A percentile compares a stretch with the other conserved stretches of the same genome.
Evolutionary conservation across 2,797 vertebrate species (phyloP).

Genomic region (Linurgus olivaceus): DNA sequence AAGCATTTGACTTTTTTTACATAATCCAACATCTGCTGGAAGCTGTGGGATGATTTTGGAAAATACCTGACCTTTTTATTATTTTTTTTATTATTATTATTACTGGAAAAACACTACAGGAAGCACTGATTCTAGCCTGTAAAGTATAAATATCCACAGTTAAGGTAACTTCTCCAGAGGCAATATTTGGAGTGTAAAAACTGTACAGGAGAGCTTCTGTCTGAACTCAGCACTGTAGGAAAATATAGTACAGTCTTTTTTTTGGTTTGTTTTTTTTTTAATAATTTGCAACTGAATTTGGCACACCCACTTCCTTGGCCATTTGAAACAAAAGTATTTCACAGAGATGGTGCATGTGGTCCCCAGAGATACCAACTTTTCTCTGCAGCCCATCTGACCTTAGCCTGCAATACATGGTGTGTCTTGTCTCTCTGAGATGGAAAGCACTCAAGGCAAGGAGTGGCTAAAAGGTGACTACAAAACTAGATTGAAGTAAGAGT

Average conservation of each 20-base stretch:
- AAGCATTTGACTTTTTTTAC: not conserved
- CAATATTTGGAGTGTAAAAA: not conserved
- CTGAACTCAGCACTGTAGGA: not conserved
- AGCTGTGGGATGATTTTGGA: slow-evolving; percentile 3
- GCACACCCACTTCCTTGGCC: not conserved
- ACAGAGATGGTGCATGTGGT: not conserved
- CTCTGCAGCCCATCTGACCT: not conserved
- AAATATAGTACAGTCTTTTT: not conserved
- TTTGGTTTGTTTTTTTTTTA: not conserved
- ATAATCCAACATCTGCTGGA: not conserved
- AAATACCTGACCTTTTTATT: not conserved
- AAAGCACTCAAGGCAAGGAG: not conserved
- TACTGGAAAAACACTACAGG: slow-evolving; percentile 38
- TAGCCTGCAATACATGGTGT: not conserved
- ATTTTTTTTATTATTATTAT: not conserved
- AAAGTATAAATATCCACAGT: slow-evolving; percentile 15
- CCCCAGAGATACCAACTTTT: not conserved
- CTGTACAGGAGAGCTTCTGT: not conserved
- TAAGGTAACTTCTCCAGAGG: not conserved
- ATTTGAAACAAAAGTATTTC: not conserved
- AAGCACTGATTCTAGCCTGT: not conserved
- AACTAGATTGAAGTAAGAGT: not conserved
- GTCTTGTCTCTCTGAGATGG: not conserved
- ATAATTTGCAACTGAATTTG: not conserved
- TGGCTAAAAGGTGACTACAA: not conserved